Base-by-base conservation (phyloP, 2,888 invertebrate species). In the Atethmia centrago region DNA sequence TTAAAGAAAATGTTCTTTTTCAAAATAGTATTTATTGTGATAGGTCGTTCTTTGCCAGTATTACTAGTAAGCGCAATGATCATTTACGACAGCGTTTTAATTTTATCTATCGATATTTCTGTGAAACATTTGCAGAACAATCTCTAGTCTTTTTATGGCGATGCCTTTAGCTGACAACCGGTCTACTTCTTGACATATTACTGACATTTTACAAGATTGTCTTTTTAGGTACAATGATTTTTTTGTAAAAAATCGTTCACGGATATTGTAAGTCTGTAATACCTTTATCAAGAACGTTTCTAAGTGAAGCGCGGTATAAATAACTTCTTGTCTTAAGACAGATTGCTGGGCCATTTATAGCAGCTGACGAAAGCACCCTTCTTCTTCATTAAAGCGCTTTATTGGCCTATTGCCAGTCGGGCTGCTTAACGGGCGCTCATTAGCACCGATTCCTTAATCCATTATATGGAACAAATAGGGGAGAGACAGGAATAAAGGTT, bases 351-450 rank as follows among this genome's bases (percentile, higher is more conserved):
- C 73, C 42, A 77, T 83, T 80, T 73, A 64, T 67, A 79, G 67
- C 83, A 81, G 80, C 83, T 81, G 80, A 83, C 74, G 67, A 51
- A 71, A 79, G 72, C 80, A 77, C 51, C 63, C 47, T 74, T 69
- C 73, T 81, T 81, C 80, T 65, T 83, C 79, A 81, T 83, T 83
- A 83, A 81, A 79, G 53, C 59, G 73, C 63, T 81, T 79, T 79
- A 67, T 73, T 81, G 80, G 80, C 79, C 74, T 81, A 66, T 59
- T 79, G 80, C 80, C 80, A 81, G 74, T 79, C 25, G 25, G 55
- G 36, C 36, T 78, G 64, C 66, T 79, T 79, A 80, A 82, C 73
- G 79, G 72, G 62, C 25, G 58, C 69, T 69, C 79, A 78, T 80
- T 80, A 80, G 69, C 78, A 80, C 53, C 63, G 25, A 79, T 79